Percentiles rank a stretch among this genome's conserved stretches.
These are phyloP conservation scores for Agonopterix heracliana DNA, from an alignment of 2,888 invertebrate genomes.

Conservation along the genomic window DNA sequence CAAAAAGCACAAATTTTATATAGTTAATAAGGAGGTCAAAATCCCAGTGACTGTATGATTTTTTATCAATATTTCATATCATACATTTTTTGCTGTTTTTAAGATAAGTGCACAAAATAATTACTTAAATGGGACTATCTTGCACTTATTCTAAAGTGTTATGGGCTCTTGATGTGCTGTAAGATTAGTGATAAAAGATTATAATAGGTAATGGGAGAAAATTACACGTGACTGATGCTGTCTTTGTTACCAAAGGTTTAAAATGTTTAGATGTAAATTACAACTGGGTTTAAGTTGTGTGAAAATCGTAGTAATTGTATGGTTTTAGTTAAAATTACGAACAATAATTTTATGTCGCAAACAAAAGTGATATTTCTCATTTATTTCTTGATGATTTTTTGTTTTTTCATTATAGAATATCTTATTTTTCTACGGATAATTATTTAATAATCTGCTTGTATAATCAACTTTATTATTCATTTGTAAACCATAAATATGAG, in stretches of 20 bases:
- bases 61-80: slow-evolving; percentile 24
- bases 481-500: no score
- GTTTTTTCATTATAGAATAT: no score
- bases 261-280: background rate
- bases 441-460: no score
- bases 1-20: slow-evolving; percentile 97
- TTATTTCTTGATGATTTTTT: no score
- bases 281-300: no score
- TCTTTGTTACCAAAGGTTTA: slow-evolving; percentile 31
- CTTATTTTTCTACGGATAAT: no score
- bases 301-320: no score
- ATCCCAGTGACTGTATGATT: slow-evolving; percentile 80
- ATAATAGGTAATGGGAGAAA: background rate
- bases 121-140: slow-evolving; percentile 41
- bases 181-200: background rate
- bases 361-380: no score
- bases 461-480: no score
- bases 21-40: slow-evolving; percentile 94
- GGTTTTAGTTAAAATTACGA: no score
- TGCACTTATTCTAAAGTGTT: slow-evolving; percentile 30
- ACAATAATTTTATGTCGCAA: no score
- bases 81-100: slow-evolving; percentile 29
- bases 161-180: slow-evolving; percentile 10
- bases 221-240: slow-evolving; percentile 10
- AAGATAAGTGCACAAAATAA: slow-evolving; percentile 59